Conservation (phyloP, 2,797 vertebrate species). For the Sebastes elongatus region DNA sequence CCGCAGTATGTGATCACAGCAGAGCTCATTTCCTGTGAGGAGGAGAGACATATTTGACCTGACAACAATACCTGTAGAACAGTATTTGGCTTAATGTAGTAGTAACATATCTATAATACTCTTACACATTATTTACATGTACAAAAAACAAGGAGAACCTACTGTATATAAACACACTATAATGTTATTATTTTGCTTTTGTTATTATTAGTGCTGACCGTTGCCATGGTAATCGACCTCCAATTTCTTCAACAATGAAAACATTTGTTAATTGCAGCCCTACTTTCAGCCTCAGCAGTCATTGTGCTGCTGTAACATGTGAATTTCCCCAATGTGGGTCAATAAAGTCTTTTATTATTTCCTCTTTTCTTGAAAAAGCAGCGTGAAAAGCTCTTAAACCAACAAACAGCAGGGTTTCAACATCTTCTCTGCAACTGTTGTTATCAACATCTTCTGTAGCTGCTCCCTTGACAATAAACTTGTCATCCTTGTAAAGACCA, state of each 20-base stretch:
- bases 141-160: background rate
- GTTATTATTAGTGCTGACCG: too few species aligned
- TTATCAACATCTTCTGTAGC: background rate
- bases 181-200: background rate
- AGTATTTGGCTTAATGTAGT: background rate
- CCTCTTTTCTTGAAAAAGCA: background rate
- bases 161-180: background rate
- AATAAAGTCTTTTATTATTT: background rate
- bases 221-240: too few species aligned
- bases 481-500: background rate
- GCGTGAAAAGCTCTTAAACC: background rate
- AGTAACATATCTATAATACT: background rate
- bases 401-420: background rate
- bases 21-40: conserved; percentile 84
- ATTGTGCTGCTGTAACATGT: background rate
- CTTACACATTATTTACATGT: background rate
- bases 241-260: too few species aligned
- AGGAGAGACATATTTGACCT: conserved; percentile 4
- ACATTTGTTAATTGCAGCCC: too few species aligned
- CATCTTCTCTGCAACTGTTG: background rate
- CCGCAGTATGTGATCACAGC: conserved; percentile 86
- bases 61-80: background rate
- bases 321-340: background rate
- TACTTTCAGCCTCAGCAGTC: background rate
- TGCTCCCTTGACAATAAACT: background rate